These are phyloP conservation scores for Callinectes sapidus DNA, from an alignment of 2,888 invertebrate species.

Conservation along the genomic window DNA sequence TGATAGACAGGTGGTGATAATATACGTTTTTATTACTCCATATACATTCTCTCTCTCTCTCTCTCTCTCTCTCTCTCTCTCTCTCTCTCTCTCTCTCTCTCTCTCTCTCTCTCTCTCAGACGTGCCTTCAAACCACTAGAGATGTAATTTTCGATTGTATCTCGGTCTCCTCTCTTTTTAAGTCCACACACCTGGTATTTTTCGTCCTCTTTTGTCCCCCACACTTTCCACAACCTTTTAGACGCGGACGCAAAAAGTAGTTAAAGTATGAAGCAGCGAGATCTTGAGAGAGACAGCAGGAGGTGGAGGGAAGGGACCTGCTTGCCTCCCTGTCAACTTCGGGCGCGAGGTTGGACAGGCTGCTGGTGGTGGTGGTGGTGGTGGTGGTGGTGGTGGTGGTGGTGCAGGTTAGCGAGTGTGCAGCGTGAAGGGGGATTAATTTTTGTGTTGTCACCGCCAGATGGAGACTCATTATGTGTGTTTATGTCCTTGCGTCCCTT, in stretches of 20 bases:
- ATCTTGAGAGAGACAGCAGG: neutral
- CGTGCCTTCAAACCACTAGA: neutral
- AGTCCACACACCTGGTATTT: neutral
- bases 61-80: constrained; percentile 49
- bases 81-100: constrained; percentile 46
- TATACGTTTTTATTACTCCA: neutral
- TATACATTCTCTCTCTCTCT: neutral
- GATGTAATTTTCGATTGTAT: neutral
- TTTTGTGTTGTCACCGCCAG: neutral
- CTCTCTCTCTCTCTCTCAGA: constrained; percentile 42
- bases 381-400: neutral
- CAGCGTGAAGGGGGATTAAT: neutral
- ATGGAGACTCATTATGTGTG: neutral
- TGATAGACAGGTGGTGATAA: neutral
- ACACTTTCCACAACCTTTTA: neutral
- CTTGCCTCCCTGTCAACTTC: too few relatives aligned
- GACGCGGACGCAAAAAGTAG: neutral
- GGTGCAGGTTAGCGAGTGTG: neutral
- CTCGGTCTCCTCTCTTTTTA: neutral
- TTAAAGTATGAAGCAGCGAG: neutral
- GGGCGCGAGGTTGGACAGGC: neutral
- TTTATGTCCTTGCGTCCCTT: neutral
- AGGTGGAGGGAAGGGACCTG: neutral
- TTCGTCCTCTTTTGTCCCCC: neutral
- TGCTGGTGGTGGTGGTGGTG: neutral